Evolutionary conservation across 2,888 invertebrate genomes (phyloP).

Genomic region (Xanthia icteritia): DNA sequence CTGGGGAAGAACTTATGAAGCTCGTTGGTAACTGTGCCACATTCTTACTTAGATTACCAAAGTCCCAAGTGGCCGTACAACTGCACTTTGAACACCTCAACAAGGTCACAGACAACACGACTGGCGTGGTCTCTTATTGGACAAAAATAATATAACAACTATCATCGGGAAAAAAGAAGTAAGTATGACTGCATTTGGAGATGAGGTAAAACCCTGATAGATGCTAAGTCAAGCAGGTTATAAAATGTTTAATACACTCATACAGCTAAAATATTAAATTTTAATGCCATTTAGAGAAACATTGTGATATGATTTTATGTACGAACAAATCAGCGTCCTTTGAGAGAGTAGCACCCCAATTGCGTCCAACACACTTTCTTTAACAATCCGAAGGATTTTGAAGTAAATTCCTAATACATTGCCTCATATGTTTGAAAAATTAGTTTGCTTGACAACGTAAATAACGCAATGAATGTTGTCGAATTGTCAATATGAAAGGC

Average conservation of each 20-base stretch:
- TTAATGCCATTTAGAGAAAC: not conserved
- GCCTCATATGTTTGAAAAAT: not conserved
- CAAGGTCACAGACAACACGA: conserved; percentile 55
- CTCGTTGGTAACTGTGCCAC: conserved; percentile 15
- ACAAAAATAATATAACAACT: conserved; percentile 34
- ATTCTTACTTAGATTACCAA: conserved; percentile 39
- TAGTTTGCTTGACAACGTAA: no score
- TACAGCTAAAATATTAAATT: not conserved
- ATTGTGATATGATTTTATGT: not conserved
- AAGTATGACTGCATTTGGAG: not conserved
- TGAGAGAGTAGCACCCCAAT: not conserved
- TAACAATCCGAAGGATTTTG: no score
- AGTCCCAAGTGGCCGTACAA: conserved; percentile 31
- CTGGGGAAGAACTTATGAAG: not conserved
- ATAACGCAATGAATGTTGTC: no score
- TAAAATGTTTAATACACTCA: not conserved
- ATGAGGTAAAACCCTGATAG: not conserved
- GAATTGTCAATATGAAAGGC: no score
- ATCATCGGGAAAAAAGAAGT: not conserved
- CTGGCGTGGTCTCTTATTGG: conserved; percentile 27
- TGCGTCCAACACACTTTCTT: no score
- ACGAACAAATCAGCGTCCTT: not conserved
- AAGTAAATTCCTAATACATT: not conserved
- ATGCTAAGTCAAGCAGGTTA: not conserved
- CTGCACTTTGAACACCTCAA: conserved; percentile 52